A percentile compares a stretch with the other conserved stretches of the same genome.
phyloP scores from a whole-genome alignment of 2,888 invertebrate genomes.

The Agrochola macilenta region DNA sequence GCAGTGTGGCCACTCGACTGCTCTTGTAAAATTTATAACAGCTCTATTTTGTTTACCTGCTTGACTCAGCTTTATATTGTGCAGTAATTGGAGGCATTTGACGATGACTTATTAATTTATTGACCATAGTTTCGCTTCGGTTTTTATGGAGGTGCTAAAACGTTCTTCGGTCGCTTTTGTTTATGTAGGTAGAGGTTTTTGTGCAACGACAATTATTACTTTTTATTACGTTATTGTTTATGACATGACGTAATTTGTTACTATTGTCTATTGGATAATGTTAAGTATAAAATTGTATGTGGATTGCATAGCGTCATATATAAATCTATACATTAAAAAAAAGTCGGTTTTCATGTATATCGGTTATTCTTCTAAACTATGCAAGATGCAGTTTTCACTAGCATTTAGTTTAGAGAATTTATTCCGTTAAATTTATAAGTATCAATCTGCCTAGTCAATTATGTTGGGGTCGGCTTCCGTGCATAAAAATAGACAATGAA shows the following conservation, averaged over 20 bases:
- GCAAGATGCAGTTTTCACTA: neutral
- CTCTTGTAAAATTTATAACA: constrained; percentile 90
- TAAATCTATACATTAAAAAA: neutral
- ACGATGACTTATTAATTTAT: constrained; percentile 90
- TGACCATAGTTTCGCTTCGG: constrained; percentile 84
- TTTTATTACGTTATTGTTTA: constrained; percentile 55
- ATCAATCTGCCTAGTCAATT: too few species aligned
- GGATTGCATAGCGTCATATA: neutral
- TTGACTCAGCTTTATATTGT: constrained; percentile 86
- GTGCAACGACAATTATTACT: constrained; percentile 53
- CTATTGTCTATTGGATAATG: constrained; percentile 40
- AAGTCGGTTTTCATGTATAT: neutral
- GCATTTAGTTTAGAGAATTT: neutral
- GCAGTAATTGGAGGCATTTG: constrained; percentile 88
- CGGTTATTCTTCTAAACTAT: neutral
- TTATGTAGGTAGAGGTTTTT: constrained; percentile 65
- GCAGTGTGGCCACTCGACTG: constrained; percentile 82
- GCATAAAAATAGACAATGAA: constrained; percentile 29
- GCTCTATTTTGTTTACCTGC: constrained; percentile 90
- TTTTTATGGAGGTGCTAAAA: constrained; percentile 90
- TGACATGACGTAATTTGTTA: constrained; percentile 53
- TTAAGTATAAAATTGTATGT: constrained; percentile 6
- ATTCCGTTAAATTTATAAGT: neutral
- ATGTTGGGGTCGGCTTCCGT: too few species aligned
- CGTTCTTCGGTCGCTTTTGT: constrained; percentile 77